Percentiles rank a stretch among this genome's conserved stretches.
phyloP scores from a whole-genome alignment of 2,888 invertebrate species.

The Drosophila siamana region DNA sequence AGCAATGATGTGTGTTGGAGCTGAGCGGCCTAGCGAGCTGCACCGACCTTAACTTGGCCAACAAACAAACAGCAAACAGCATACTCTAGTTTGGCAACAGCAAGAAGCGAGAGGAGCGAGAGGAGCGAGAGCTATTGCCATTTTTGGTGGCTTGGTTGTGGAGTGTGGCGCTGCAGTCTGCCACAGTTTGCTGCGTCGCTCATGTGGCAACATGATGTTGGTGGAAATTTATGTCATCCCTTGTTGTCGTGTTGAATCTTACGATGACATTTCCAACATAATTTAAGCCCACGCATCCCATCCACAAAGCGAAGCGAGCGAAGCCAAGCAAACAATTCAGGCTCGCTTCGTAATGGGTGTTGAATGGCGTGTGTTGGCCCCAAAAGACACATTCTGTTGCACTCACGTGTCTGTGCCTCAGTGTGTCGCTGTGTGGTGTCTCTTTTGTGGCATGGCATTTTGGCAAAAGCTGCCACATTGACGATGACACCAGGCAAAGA shows the following conservation, averaged over 20 bases:
- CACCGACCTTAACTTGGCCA: slow-evolving; percentile 64
- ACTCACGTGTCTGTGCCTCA: slow-evolving; percentile 1
- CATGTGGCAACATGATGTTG: slow-evolving; percentile 82
- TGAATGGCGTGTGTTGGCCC: slow-evolving; percentile 70
- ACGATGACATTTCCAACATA: slow-evolving; percentile 86
- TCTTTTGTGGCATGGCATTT: slow-evolving; percentile 63
- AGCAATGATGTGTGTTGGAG: slow-evolving; percentile 72
- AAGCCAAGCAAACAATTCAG: slow-evolving; percentile 56
- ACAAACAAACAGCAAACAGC: no score
- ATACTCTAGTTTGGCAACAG: slow-evolving; percentile 61
- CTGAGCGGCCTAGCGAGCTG: slow-evolving; percentile 30
- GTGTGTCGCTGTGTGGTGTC: slow-evolving; percentile 18
- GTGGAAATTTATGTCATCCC: slow-evolving; percentile 85
- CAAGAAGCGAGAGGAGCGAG: slow-evolving; percentile 40
- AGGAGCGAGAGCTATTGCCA: slow-evolving; percentile 62
- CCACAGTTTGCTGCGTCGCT: no score
- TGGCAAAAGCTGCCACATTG: slow-evolving; percentile 60
- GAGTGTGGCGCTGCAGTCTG: slow-evolving; percentile 60
- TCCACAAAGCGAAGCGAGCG: no score
- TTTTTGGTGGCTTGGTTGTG: slow-evolving; percentile 56
- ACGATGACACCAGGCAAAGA: slow-evolving; percentile 75
- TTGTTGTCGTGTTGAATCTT: slow-evolving; percentile 85
- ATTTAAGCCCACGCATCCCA: slow-evolving; percentile 85
- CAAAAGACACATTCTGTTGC: slow-evolving; percentile 51
- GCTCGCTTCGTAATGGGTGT: slow-evolving; percentile 73